A percentile compares a stretch with the other conserved stretches of the same genome.
These are phyloP conservation scores for Drosophila tanythrix DNA, from an alignment of 2,888 invertebrate species.

Conservation along the genomic window DNA sequence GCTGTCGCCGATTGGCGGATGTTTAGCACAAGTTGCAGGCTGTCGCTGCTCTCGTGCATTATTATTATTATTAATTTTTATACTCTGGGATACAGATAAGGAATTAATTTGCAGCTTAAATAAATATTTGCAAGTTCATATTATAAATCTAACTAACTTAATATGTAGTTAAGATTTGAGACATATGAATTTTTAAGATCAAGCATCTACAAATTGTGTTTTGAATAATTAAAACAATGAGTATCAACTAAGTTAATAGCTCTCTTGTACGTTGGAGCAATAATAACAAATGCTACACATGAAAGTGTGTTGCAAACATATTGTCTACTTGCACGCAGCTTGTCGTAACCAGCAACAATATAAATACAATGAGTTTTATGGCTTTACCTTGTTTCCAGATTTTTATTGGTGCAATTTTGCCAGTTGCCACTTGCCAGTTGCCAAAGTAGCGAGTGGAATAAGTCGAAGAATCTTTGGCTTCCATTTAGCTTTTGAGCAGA, in stretches of 20 bases:
- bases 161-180: neutral
- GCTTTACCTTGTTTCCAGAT: conserved; percentile 46
- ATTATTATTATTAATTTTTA: conserved; percentile 30
- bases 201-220: neutral
- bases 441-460: conserved; percentile 14
- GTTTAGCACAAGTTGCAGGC: conserved; percentile 65
- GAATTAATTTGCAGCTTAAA: conserved; percentile 11
- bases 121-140: neutral
- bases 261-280: neutral
- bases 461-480: conserved; percentile 4
- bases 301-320: neutral
- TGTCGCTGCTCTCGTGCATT: conserved; percentile 58
- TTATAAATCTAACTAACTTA: neutral
- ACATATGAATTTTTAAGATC: neutral
- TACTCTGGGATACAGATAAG: neutral
- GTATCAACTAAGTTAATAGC: neutral
- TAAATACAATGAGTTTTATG: conserved; percentile 66
- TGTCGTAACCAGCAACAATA: conserved; percentile 37
- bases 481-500: conserved; percentile 10
- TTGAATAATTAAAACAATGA: neutral
- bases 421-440: conserved; percentile 1
- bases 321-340: neutral
- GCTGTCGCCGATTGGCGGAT: conserved; percentile 62
- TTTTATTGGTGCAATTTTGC: conserved; percentile 42
- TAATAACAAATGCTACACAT: neutral